Evolutionary conservation across 1,140 invertebrate species (phyloP).

Genomic region (Drosophila nebulosa): DNA sequence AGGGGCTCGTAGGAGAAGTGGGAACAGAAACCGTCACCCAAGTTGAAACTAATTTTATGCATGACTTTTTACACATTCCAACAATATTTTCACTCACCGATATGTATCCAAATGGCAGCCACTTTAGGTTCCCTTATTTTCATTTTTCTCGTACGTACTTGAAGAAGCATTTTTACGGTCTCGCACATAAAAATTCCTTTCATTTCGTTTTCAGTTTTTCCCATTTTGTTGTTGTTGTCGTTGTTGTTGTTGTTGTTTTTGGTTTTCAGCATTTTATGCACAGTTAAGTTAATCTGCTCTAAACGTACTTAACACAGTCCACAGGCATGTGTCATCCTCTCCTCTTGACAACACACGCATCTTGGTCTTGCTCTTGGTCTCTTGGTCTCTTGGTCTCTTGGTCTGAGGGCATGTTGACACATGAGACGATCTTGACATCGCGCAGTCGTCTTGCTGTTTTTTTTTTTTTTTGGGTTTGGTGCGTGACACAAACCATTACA

Average conservation of each 20-base stretch:
- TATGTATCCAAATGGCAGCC: conserved; percentile 58
- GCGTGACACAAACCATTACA: conserved; percentile 51
- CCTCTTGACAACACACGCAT: conserved; percentile 16
- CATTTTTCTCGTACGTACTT: conserved; percentile 35
- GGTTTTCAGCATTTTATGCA: conserved; percentile 71
- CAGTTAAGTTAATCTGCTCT: conserved; percentile 76
- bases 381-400: background rate
- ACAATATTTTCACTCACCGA: conserved; percentile 65
- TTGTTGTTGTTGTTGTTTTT: conserved; percentile 9
- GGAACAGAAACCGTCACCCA: conserved; percentile 55
- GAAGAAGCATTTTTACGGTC: conserved; percentile 62
- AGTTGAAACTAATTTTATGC: conserved; percentile 78
- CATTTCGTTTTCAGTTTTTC: conserved; percentile 21
- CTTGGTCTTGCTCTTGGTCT: background rate
- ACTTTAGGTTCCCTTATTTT: conserved; percentile 39
- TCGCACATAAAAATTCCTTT: conserved; percentile 54
- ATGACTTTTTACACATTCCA: conserved; percentile 77
- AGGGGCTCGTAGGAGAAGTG: conserved; percentile 5
- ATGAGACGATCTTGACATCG: conserved; percentile 45
- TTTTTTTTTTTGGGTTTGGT: conserved; percentile 23
- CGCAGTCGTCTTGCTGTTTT: conserved; percentile 4
- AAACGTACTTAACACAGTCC: conserved; percentile 69
- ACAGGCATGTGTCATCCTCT: conserved; percentile 72
- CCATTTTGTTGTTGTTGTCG: background rate
- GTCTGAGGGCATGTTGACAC: conserved; percentile 49